A percentile compares a stretch with the other conserved stretches of the same genome.
phyloP scores from a whole-genome alignment of 2,888 invertebrate genomes.

The Tortricodes alternella region DNA sequence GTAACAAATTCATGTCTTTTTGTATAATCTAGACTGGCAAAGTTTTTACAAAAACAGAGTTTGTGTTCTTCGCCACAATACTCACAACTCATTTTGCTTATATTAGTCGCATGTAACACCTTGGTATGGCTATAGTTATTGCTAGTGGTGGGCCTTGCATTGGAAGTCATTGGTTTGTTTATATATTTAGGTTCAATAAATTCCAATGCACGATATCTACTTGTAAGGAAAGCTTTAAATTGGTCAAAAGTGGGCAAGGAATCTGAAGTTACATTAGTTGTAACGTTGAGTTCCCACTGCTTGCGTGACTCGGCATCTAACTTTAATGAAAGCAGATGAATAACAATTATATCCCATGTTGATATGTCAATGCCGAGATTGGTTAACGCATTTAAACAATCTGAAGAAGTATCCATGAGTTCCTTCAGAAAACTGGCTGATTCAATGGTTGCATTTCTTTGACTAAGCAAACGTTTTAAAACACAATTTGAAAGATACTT shows the following conservation, averaged over 20 bases:
- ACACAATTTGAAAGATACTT: conserved; percentile 19
- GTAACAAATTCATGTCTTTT: conserved; percentile 5
- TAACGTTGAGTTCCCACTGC: conserved; percentile 3
- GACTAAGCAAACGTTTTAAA: conserved; percentile 23
- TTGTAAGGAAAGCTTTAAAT: conserved; percentile 13
- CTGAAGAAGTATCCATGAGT: conserved; percentile 29
- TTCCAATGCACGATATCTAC: conserved; percentile 20
- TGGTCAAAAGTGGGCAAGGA: conserved; percentile 9
- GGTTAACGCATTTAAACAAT: conserved; percentile 26
- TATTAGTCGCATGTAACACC: not conserved
- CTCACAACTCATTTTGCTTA: not conserved
- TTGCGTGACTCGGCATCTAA: not conserved
- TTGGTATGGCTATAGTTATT: not conserved
- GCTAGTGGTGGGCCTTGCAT: conserved; percentile 31
- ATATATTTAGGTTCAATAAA: conserved; percentile 20
- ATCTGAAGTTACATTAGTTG: not conserved
- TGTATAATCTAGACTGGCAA: not conserved
- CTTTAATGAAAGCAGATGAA: not conserved
- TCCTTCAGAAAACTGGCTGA: conserved; percentile 28
- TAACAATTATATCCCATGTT: conserved; percentile 1
- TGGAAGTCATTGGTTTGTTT: conserved; percentile 26
- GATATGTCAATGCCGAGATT: conserved; percentile 6
- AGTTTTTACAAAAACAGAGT: conserved; percentile 3
- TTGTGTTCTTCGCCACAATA: not conserved
- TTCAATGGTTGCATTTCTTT: conserved; percentile 10